phyloP scores from a whole-genome alignment of 2,113 vertebrate species.

The Syngnathus floridae region DNA sequence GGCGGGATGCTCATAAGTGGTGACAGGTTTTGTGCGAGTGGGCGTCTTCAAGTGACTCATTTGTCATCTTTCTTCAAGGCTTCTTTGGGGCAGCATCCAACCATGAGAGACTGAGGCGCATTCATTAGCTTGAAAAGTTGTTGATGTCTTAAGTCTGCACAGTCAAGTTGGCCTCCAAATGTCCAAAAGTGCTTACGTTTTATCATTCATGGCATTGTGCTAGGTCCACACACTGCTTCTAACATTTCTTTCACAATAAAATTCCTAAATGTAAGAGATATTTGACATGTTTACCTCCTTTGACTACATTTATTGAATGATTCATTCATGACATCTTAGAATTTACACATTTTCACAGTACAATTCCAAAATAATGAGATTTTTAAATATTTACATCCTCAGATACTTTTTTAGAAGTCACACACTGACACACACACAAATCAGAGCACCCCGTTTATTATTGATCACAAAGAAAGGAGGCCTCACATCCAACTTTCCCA shows the following conservation, averaged over 20 bases:
- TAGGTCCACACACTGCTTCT: too few species aligned
- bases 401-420: conserved; percentile 1
- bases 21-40: conserved; percentile 61
- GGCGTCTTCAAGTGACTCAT: conserved; percentile 63
- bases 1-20: conserved; percentile 50
- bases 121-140: conserved; percentile 27
- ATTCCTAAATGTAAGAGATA: too few species aligned
- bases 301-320: neutral
- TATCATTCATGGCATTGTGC: neutral
- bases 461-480: conserved; percentile 41
- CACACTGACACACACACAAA: conserved; percentile 23
- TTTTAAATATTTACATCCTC: conserved; percentile 12
- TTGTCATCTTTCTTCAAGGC: conserved; percentile 67
- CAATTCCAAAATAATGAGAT: too few species aligned
- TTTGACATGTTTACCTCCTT: neutral
- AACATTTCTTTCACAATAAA: neutral
- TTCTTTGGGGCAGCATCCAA: conserved; percentile 51
- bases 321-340: too few species aligned
- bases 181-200: neutral
- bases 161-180: conserved; percentile 6
- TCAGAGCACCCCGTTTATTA: conserved; percentile 49
- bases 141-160: conserved; percentile 22
- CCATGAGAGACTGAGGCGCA: conserved; percentile 44
- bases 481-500: conserved; percentile 42
- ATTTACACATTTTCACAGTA: too few species aligned